Evolutionary conservation across 2,888 invertebrate genomes (phyloP).

Genomic region (Scaptomyza flava): DNA sequence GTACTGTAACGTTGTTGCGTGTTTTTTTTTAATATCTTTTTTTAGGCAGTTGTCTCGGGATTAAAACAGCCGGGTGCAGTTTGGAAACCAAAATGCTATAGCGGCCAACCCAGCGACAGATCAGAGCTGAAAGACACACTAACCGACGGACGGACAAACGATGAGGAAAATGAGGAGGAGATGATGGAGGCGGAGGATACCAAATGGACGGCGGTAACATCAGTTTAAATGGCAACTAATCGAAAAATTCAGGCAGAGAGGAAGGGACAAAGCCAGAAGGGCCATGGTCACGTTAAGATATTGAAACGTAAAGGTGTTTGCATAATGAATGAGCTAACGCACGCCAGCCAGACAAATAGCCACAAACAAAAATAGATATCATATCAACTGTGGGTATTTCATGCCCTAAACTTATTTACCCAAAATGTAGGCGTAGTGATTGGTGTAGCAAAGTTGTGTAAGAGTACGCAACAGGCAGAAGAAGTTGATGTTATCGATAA

Average conservation of each 20-base stretch:
- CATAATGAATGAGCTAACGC: slow-evolving; percentile 72
- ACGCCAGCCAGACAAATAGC: neutral
- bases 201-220: slow-evolving; percentile 52
- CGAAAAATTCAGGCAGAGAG: slow-evolving; percentile 51
- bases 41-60: slow-evolving; percentile 43
- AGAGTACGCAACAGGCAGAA: neutral
- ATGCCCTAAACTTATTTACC: neutral
- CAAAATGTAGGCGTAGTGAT: too few species aligned
- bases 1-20: slow-evolving; percentile 21
- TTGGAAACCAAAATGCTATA: slow-evolving; percentile 75
- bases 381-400: slow-evolving; percentile 55
- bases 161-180: neutral
- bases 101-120: slow-evolving; percentile 53
- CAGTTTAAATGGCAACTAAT: slow-evolving; percentile 79
- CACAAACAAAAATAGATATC: slow-evolving; percentile 38
- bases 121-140: slow-evolving; percentile 33
- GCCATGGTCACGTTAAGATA: slow-evolving; percentile 37
- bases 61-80: slow-evolving; percentile 74
- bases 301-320: slow-evolving; percentile 68
- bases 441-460: neutral
- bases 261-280: neutral
- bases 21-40: neutral
- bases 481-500: neutral
- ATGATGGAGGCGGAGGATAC: neutral
- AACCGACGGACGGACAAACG: neutral